A percentile compares a stretch with the other conserved stretches of the same genome.
phyloP scores from a whole-genome alignment of 2,888 invertebrate species.

The Octodonta nipae region DNA sequence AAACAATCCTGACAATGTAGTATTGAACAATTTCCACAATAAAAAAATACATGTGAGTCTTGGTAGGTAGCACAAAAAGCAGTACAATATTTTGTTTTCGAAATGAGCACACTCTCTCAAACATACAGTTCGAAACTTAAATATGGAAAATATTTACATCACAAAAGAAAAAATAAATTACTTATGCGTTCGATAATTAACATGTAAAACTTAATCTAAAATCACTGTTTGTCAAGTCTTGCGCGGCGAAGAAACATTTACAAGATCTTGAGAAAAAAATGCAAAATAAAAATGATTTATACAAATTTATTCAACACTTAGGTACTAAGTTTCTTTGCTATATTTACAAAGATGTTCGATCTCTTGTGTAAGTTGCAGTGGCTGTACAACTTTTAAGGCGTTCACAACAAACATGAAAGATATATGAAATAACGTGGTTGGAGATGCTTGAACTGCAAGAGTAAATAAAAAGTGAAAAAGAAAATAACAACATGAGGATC shows the following conservation, averaged over 20 bases:
- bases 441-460: too few relatives aligned
- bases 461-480: too few relatives aligned
- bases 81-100: constrained; percentile 25
- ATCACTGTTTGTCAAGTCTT: constrained; percentile 35
- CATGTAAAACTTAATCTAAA: constrained; percentile 33
- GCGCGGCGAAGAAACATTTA: constrained; percentile 29
- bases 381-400: too few relatives aligned
- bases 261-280: constrained; percentile 20
- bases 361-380: too few relatives aligned
- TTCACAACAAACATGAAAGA: too few relatives aligned
- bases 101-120: constrained; percentile 25
- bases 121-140: constrained; percentile 28
- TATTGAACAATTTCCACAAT: too few relatives aligned
- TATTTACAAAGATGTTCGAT: constrained; percentile 37
- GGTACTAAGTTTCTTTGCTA: constrained; percentile 22
- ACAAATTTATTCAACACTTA: constrained; percentile 25
- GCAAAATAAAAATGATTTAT: constrained; percentile 26
- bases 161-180: constrained; percentile 32
- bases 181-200: constrained; percentile 20
- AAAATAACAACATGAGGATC: too few relatives aligned
- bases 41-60: constrained; percentile 1
- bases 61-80: constrained; percentile 26
- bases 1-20: constrained; percentile 1
- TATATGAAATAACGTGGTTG: too few relatives aligned
- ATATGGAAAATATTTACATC: constrained; percentile 32